Evolutionary conservation across 2,888 invertebrate species (phyloP).

Genomic region (Hofmannophila pseudospretella): DNA sequence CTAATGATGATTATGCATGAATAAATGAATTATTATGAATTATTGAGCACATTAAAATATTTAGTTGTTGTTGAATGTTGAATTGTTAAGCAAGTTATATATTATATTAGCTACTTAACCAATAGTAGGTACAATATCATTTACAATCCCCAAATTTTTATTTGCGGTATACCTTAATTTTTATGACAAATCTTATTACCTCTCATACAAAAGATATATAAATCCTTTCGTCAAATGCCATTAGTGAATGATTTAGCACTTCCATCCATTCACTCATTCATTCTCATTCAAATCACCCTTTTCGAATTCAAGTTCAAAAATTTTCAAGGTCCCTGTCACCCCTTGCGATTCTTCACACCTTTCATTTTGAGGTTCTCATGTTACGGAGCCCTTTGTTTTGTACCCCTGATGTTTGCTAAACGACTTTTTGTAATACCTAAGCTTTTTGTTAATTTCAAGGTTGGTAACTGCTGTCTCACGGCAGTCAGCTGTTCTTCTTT

Average conservation of each 20-base stretch:
- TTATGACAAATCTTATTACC: no score
- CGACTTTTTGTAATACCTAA: slow-evolving; percentile 29
- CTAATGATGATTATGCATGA: no score
- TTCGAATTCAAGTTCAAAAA: slow-evolving; percentile 8
- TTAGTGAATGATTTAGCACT: slow-evolving; percentile 20
- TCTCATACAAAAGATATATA: no score
- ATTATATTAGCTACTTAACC: no score
- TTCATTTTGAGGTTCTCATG: slow-evolving; percentile 23
- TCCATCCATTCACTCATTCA: slow-evolving; percentile 16
- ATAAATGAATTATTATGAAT: no score
- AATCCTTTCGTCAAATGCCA: slow-evolving; percentile 16
- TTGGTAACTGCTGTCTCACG: slow-evolving; percentile 39
- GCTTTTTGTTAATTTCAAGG: slow-evolving; percentile 32
- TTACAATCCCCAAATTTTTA: no score
- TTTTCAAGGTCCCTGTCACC: slow-evolving; percentile 27
- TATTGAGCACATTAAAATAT: no score
- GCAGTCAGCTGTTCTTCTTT: slow-evolving; percentile 18
- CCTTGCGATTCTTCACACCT: slow-evolving; percentile 30
- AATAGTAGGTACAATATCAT: no score
- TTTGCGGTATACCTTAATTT: no score
- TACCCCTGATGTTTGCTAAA: slow-evolving; percentile 48
- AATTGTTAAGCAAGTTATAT: no score
- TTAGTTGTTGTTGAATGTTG: no score
- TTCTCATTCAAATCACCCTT: slow-evolving; percentile 25
- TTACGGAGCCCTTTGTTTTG: slow-evolving; percentile 27